phyloP scores from a whole-genome alignment of 2,888 invertebrate genomes.

The Caenorhabditis macrosperma region DNA sequence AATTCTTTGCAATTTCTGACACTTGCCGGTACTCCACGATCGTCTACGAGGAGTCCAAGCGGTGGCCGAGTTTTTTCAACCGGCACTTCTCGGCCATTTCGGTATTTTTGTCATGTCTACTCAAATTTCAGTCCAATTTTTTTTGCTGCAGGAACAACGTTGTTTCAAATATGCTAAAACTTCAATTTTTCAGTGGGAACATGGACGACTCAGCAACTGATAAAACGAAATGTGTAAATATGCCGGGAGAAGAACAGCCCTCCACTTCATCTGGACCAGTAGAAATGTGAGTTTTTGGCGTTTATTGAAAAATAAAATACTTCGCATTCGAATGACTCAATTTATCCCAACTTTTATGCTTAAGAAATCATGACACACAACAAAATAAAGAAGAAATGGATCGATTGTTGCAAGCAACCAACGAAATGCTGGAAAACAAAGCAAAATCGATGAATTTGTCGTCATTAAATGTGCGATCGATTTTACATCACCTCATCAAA shows the following conservation, averaged over 20 bases:
- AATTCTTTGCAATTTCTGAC: background rate
- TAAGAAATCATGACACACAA: background rate
- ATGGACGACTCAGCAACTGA: background rate
- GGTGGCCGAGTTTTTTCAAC: background rate
- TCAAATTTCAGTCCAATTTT: background rate
- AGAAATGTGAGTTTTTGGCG: background rate
- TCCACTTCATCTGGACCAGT: constrained; percentile 11
- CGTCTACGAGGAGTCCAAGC: background rate
- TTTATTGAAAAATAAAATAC: background rate
- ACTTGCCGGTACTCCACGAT: too few species aligned
- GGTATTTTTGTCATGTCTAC: background rate
- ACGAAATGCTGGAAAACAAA: constrained; percentile 47
- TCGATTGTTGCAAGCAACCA: constrained; percentile 8
- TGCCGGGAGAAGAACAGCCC: background rate
- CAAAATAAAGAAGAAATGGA: constrained; percentile 28
- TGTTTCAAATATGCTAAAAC: too few species aligned
- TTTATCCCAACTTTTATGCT: background rate
- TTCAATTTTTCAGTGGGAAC: background rate
- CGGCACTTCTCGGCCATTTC: background rate
- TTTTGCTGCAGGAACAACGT: too few species aligned
- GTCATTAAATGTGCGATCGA: constrained; percentile 50
- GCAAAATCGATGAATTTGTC: constrained; percentile 55
- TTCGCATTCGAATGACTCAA: background rate
- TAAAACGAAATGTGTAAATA: background rate
- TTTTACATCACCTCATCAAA: constrained; percentile 56